These are phyloP conservation scores for Steinernema feltiae DNA, from an alignment of 1,140 invertebrate species.

Conservation along the genomic window DNA sequence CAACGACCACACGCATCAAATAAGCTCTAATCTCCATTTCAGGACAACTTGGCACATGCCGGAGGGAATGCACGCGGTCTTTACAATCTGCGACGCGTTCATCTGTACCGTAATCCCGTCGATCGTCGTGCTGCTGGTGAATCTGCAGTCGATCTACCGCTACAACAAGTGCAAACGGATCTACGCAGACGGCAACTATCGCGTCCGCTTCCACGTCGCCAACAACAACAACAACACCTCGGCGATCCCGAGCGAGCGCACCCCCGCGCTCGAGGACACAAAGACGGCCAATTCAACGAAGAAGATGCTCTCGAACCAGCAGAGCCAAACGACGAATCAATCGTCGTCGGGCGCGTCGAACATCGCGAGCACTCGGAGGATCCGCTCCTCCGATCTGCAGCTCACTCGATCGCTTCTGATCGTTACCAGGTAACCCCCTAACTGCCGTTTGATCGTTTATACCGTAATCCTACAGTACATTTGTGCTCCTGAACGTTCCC, in stretches of 20 bases:
- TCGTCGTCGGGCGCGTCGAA: background rate
- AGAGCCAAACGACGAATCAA: conserved; percentile 46
- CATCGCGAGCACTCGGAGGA: background rate
- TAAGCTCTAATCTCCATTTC: conserved; percentile 21
- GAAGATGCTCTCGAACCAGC: conserved; percentile 41
- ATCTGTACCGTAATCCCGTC: conserved; percentile 55
- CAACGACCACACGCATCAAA: background rate
- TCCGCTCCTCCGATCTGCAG: conserved; percentile 53
- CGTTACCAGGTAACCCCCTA: conserved; percentile 47
- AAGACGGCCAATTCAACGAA: conserved; percentile 35
- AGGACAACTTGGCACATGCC: conserved; percentile 47
- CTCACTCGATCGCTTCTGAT: conserved; percentile 53
- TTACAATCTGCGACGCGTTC: conserved; percentile 52
- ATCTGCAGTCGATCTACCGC: conserved; percentile 49
- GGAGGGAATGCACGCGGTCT: conserved; percentile 48
- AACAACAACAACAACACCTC: conserved; percentile 16
- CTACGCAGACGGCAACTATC: conserved; percentile 52
- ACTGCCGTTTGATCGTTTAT: background rate
- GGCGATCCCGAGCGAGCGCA: conserved; percentile 17
- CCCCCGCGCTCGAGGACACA: conserved; percentile 11
- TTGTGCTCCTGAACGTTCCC: conserved; percentile 55
- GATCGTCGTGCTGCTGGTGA: conserved; percentile 53
- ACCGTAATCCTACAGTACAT: conserved; percentile 44
- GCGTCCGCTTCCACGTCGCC: conserved; percentile 51
- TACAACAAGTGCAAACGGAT: conserved; percentile 57